Evolutionary conservation across 1,140 invertebrate species (phyloP).

Genomic region (Drosophila triauraria): DNA sequence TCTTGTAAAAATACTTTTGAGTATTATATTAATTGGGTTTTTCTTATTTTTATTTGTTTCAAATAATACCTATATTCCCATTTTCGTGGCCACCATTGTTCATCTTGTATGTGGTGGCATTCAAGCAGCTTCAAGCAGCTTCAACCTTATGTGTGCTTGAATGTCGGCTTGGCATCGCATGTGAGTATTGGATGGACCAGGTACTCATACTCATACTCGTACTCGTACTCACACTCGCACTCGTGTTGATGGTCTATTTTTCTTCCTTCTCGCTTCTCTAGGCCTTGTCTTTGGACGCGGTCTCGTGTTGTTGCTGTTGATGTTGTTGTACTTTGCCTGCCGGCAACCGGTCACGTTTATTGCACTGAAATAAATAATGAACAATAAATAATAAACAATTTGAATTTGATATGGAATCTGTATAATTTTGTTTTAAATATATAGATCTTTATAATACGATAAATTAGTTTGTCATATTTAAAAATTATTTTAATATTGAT

Average conservation of each 20-base stretch:
- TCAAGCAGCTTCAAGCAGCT: conserved; percentile 5
- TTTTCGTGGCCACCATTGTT: conserved; percentile 4
- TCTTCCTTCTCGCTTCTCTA: conserved; percentile 15
- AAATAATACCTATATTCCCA: neutral
- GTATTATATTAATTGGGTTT: neutral
- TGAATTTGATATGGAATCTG: too few relatives aligned
- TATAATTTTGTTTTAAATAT: too few relatives aligned
- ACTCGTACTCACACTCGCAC: conserved; percentile 17
- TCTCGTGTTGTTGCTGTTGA: conserved; percentile 14
- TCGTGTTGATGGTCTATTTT: conserved; percentile 57
- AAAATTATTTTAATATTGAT: too few relatives aligned
- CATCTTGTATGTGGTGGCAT: conserved; percentile 18
- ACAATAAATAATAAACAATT: neutral
- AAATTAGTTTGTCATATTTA: too few relatives aligned
- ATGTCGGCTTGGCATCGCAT: conserved; percentile 34
- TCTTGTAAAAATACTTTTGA: neutral
- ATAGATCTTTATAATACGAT: too few relatives aligned
- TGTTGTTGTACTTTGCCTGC: conserved; percentile 42
- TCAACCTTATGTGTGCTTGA: conserved; percentile 15
- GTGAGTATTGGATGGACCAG: conserved; percentile 47
- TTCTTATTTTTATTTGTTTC: neutral
- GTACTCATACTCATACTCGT: conserved; percentile 21
- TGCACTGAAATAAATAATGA: conserved; percentile 4
- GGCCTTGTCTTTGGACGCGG: conserved; percentile 27
- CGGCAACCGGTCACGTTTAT: conserved; percentile 76